Conservation (phyloP, 2,113 vertebrate species). For the Sialia sialis region DNA sequence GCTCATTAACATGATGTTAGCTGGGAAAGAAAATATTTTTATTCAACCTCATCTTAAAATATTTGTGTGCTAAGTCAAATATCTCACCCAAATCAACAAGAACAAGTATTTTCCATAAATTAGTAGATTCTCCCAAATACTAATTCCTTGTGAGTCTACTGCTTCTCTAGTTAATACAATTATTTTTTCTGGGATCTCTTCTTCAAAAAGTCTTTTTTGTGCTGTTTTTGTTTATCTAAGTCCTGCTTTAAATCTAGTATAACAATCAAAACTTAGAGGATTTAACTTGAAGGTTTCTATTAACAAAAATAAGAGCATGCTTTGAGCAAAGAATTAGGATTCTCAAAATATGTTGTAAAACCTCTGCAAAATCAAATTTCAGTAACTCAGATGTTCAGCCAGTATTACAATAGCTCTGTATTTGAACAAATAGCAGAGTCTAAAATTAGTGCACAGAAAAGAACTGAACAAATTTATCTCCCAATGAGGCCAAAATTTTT, state of each 20-base stretch:
- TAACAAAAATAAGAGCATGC: neutral
- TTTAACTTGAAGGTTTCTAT: neutral
- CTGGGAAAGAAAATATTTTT: constrained; percentile 12
- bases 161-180: neutral
- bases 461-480: neutral
- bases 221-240: neutral
- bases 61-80: neutral
- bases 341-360: neutral
- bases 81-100: neutral
- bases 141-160: neutral
- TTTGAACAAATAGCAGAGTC: neutral
- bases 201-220: neutral
- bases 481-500: neutral
- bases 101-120: neutral
- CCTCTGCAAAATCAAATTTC: neutral
- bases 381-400: neutral
- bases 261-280: neutral
- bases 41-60: neutral
- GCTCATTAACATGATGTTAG: neutral
- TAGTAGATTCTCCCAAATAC: neutral
- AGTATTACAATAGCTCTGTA: neutral
- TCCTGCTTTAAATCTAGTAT: neutral
- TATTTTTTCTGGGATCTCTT: neutral
- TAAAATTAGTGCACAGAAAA: neutral
- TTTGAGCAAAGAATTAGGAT: neutral